Evolutionary conservation across 2,888 invertebrate species (phyloP).

Genomic region (Disparrhopalites patrizii): DNA sequence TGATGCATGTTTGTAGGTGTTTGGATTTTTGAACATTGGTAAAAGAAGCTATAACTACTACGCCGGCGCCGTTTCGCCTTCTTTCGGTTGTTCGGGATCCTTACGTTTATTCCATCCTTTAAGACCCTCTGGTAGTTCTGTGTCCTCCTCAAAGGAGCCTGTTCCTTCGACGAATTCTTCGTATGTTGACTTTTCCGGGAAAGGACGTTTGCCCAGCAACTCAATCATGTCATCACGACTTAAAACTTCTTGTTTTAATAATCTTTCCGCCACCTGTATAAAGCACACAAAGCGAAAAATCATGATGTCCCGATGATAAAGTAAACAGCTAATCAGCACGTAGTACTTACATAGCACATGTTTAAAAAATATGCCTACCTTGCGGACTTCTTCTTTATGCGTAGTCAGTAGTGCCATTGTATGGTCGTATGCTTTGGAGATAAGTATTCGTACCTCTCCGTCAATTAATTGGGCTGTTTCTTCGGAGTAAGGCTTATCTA

Average conservation of each 20-base stretch:
- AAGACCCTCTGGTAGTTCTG: constrained; percentile 86
- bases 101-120: constrained; percentile 77
- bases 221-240: constrained; percentile 98
- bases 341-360: not conserved
- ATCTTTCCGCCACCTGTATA: constrained; percentile 59
- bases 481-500: constrained; percentile 97
- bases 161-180: constrained; percentile 99
- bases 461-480: constrained; percentile 95
- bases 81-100: constrained; percentile 21
- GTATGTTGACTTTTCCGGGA: constrained; percentile 98
- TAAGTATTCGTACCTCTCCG: constrained; percentile 76
- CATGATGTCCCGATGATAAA: not conserved
- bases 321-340: too few species aligned
- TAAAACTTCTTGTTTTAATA: constrained; percentile 90
- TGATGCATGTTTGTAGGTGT: too few species aligned
- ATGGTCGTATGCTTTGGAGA: constrained; percentile 70
- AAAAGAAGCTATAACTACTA: too few species aligned
- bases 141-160: constrained; percentile 96
- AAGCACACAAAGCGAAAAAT: not conserved
- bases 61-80: not conserved
- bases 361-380: too few species aligned
- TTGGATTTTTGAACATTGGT: too few species aligned
- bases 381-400: constrained; percentile 82
- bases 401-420: constrained; percentile 72
- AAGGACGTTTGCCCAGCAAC: constrained; percentile 86